Evolutionary conservation across 2,113 vertebrate species (phyloP).

Genomic region (Connochaetes taurinus): DNA sequence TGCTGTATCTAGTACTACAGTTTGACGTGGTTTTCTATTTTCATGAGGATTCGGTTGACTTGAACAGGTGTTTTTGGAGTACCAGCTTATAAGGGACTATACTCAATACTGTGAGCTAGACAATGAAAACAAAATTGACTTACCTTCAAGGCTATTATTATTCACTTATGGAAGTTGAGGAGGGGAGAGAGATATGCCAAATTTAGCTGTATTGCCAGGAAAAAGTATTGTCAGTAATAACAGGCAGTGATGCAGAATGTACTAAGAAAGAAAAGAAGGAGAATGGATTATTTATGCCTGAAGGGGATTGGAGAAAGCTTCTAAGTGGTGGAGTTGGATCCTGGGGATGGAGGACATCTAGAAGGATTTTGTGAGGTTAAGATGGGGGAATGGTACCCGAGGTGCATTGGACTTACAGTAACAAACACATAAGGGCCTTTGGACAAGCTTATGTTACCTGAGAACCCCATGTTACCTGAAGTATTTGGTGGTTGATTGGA

Average conservation of each 20-base stretch:
- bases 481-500: not conserved
- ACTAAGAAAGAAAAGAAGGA: not conserved
- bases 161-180: not conserved
- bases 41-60: not conserved
- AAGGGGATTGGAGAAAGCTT: not conserved
- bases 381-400: not conserved
- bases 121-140: not conserved
- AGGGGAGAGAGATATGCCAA: not conserved
- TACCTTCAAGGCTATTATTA: not conserved
- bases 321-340: not conserved
- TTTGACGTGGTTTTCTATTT: not conserved
- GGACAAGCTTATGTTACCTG: not conserved
- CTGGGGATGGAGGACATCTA: not conserved
- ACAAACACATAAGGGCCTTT: not conserved
- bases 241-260: not conserved
- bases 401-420: not conserved
- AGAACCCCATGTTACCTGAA: not conserved
- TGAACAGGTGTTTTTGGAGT: not conserved
- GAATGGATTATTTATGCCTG: not conserved
- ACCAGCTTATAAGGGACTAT: not conserved
- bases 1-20: not conserved
- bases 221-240: not conserved
- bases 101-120: not conserved
- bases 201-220: not conserved
- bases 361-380: not conserved